Evolutionary conservation across 1,140 invertebrate species (phyloP).

Genomic region (Sinella curviseta): DNA sequence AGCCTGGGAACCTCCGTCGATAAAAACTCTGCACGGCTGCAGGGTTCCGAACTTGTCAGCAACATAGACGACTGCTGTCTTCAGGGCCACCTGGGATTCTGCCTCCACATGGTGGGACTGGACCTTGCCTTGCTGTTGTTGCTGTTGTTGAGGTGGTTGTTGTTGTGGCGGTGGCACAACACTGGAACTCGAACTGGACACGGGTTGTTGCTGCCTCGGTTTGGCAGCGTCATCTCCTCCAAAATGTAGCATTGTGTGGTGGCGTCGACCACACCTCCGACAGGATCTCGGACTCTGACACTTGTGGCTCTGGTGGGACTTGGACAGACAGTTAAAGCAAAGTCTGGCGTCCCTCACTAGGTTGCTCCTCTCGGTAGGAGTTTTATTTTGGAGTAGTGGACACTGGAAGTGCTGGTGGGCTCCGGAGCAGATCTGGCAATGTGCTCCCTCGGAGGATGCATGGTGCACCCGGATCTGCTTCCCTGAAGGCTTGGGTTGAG

Average conservation of each 20-base stretch:
- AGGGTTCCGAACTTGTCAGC: not conserved
- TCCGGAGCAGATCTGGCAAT: not conserved
- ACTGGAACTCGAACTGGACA: too few relatives aligned
- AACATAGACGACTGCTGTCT: not conserved
- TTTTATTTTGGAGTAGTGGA: not conserved
- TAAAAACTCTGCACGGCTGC: not conserved
- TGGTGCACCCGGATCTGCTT: not conserved
- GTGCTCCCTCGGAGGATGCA: too few relatives aligned
- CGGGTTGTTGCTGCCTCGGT: too few relatives aligned
- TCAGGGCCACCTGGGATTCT: not conserved
- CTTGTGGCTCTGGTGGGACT: not conserved
- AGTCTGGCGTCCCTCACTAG: not conserved
- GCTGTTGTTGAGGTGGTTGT: not conserved
- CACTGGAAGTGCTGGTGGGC: not conserved
- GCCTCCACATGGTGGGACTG: not conserved
- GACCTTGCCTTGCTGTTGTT: not conserved
- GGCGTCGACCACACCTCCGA: not conserved
- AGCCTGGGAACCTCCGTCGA: not conserved
- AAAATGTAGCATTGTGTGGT: not conserved
- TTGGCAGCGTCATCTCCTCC: too few relatives aligned
- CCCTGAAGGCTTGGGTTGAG: not conserved
- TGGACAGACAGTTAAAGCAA: not conserved
- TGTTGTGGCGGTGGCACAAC: too few relatives aligned
- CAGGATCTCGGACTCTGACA: not conserved
- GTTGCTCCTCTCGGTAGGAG: not conserved